Conservation (phyloP, 64 coral and sea anemone genomes). For the Dendronephthya gigantea region DNA sequence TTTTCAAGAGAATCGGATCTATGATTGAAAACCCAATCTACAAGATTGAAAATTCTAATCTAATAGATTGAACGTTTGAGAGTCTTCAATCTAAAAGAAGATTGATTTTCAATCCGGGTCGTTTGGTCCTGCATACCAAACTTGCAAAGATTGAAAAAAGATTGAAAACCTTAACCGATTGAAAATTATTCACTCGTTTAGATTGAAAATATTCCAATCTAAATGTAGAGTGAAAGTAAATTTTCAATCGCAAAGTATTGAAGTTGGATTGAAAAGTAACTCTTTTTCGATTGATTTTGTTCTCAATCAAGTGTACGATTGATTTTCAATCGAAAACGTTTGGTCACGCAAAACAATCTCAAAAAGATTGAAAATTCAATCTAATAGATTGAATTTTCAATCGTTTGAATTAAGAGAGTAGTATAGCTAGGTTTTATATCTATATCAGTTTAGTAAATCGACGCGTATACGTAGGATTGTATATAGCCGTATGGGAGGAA, state of each 20-base stretch:
- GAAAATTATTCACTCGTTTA: no score
- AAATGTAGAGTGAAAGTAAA: no score
- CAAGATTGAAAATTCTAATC: not conserved
- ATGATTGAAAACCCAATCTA: not conserved
- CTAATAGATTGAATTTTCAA: not conserved
- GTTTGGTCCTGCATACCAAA: not conserved
- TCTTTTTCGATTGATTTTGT: not conserved
- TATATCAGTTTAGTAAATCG: no score
- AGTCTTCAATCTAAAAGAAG: not conserved
- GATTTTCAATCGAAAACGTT: not conserved
- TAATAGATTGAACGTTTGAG: not conserved
- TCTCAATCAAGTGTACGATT: not conserved
- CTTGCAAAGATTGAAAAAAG: not conserved
- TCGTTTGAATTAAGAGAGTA: not conserved
- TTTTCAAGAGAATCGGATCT: not conserved
- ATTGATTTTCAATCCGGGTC: not conserved
- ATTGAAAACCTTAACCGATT: not conserved
- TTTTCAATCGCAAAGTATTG: no score
- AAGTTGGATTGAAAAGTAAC: not conserved
- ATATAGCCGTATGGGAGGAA: no score
- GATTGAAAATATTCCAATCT: no score
- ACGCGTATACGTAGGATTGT: no score
- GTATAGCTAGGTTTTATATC: no score
- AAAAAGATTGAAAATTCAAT: not conserved
- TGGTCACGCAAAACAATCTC: not conserved